Evolutionary conservation across 2,888 invertebrate species (phyloP), one percentile per base, ranked within the genome.

Genomic region (Spatulosminthurus flaviceps): DNA sequence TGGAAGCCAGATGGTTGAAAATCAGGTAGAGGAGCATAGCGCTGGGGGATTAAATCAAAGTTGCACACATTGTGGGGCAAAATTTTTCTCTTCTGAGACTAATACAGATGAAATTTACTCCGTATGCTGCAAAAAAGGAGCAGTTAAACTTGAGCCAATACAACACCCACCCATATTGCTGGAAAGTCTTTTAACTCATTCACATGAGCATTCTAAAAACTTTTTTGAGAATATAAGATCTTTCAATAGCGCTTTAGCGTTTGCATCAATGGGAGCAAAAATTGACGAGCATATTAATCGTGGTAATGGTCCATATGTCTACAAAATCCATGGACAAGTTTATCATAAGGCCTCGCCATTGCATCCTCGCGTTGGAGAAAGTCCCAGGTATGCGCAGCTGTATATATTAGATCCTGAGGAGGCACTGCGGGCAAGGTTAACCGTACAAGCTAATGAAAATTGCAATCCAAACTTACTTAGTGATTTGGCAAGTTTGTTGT

Each of bases 351-450:
- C 28, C 4, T 26, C 29, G 1, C n/a, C 1, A 2, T 13, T 29
- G 16, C 28, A 69, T 28, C 69, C 69, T 1, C 4, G 5, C 1
- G 29, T 13, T 9, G 34, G 34, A 9, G 16, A 29, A 13, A 13
- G 9, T 26, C 69, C 69, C 16, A 69, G 19, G 16, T 71, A 71
- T 42, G 71, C 71, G 0, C 71, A 71, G 24, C 24, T 71, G 2
- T 71, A 71, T 16, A 24, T 71, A 11, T 22, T 71, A 0, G 71
- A 71, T 42, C 42, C 71, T 0, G 42, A 19, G 1, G 11, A 21
- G 21, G 71, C 42, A 0, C 11, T 34, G 11, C 1, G 5, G 42
- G 34, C 29, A 71, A 19, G 71, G 42, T 19, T 71, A 13, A 1
- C 13, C 2, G 34, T 22, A 5, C 4, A 34, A 0, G 71, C 42